Base-by-base conservation (phyloP, 1,140 invertebrate species). In the Papilio machaon region DNA sequence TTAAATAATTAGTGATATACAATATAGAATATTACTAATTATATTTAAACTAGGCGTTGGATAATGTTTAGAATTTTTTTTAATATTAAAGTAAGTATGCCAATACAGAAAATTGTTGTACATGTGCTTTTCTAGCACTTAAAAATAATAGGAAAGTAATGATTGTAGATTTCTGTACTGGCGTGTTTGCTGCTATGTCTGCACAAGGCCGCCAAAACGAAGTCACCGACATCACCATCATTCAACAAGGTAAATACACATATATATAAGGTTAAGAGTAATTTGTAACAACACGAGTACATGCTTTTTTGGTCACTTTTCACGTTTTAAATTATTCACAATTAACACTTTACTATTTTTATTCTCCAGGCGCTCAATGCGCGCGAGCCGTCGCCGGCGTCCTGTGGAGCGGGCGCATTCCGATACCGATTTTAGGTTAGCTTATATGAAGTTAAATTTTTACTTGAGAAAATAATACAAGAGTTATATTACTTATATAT, bases 121-220 rank as follows among this genome's bases (percentile, higher is more conserved):
- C 6, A 7, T 30, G 23, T 13, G 11, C 3, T 8, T 9, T 70
- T 35, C 23, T 0, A 70, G 1, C 11, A 46, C 46, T 60, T 15
- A 60, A 19, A 67, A 35, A 67, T 5, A 7, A 10, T 30, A 30
- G 47, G 38, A 19, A 13, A 47, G 11, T 30, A 47, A 13, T 64
- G 47, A 80, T 85, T 88, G 30, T 81, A 97, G 98, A 82, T 98
- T 98, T 89, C 92, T 98, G 2, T 99, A 98, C 88, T 98, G 98
- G 98, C 96, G 97, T 80, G 97, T 98, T 9, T 98, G 98, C 87
- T 99, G 98, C 89, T 98, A 98, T 90, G 96, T 98, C 60, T 98
- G 98, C 91, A 98, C 97, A 0, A 96, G 97, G 67, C 97, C 96
- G 38, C 97, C 97, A 0, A 97, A 96, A 84, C 96, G 95, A 73